Evolutionary conservation across 2,888 invertebrate genomes (phyloP).

Genomic region (Copidosoma aretas): DNA sequence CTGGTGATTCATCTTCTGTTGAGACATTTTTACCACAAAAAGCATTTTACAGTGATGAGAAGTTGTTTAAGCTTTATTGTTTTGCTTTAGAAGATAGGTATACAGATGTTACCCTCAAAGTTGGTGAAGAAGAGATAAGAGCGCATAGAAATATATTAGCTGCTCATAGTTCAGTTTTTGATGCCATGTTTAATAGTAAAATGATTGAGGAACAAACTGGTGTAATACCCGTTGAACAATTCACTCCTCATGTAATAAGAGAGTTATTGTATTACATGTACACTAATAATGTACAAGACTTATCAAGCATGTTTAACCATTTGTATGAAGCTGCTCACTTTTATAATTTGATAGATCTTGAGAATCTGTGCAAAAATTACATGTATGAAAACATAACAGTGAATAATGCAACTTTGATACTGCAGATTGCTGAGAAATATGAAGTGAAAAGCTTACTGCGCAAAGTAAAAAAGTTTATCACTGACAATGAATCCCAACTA

Average conservation of each 20-base stretch:
- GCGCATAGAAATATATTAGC: constrained; percentile 28
- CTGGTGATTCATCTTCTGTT: constrained; percentile 3
- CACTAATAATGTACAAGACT: constrained; percentile 25
- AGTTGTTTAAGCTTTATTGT: constrained; percentile 26
- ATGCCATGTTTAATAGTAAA: constrained; percentile 28
- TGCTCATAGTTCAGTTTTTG: constrained; percentile 25
- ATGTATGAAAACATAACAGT: constrained; percentile 22
- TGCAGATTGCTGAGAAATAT: constrained; percentile 28
- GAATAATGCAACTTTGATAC: constrained; percentile 20
- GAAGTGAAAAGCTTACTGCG: constrained; percentile 17
- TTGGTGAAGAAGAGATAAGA: constrained; percentile 19
- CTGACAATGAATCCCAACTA: constrained; percentile 27
- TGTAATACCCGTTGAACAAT: constrained; percentile 23
- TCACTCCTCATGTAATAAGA: constrained; percentile 21
- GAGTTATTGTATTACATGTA: constrained; percentile 28
- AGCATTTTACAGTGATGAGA: constrained; percentile 16
- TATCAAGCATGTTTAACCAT: constrained; percentile 19
- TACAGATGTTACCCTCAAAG: constrained; percentile 22
- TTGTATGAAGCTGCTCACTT: constrained; percentile 30
- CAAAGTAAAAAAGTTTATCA: constrained; percentile 22
- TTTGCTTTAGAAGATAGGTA: constrained; percentile 23
- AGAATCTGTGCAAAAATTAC: constrained; percentile 28
- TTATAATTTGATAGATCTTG: constrained; percentile 28
- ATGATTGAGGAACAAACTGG: constrained; percentile 28
- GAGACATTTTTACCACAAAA: constrained; percentile 15